These are phyloP conservation scores for Sorex araneus DNA, from an alignment of 2,113 vertebrate genomes.

Conservation along the genomic window DNA sequence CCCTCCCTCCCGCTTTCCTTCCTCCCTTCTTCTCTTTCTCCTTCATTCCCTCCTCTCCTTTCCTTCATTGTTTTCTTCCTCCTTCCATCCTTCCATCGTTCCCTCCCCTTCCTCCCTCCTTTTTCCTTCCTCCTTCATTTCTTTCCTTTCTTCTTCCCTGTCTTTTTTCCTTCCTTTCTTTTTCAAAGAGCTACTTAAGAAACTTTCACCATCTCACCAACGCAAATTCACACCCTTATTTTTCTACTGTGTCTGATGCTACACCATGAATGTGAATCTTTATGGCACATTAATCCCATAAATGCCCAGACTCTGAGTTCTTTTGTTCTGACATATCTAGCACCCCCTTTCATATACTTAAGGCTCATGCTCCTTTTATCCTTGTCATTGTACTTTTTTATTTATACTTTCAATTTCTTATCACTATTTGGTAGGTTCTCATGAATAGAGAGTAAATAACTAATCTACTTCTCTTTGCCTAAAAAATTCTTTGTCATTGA, in stretches of 20 bases:
- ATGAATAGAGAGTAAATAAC: background rate
- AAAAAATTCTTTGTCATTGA: conserved; percentile 45
- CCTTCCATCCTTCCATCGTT: too few relatives aligned
- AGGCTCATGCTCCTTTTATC: background rate
- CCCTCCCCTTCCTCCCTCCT: too few relatives aligned
- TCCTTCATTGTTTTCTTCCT: too few relatives aligned
- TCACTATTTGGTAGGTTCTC: too few relatives aligned
- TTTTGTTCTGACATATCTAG: background rate
- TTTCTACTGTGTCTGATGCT: background rate
- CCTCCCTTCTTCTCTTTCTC: too few relatives aligned
- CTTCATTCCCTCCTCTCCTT: too few relatives aligned
- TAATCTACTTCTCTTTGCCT: background rate
- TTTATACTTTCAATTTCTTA: too few relatives aligned
- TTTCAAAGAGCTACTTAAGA: background rate
- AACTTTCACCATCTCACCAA: background rate
- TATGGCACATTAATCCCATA: background rate
- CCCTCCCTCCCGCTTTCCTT: too few relatives aligned
- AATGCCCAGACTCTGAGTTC: background rate
- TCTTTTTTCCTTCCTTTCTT: too few relatives aligned
- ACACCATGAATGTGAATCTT: background rate
- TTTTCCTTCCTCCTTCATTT: too few relatives aligned
- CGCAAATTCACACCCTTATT: background rate
- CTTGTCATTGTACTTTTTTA: background rate
- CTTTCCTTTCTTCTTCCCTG: too few relatives aligned
- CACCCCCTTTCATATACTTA: background rate